Evolutionary conservation across 92 coral and sea anemone genomes (phyloP).

Genomic region (Paragorgia papillata): DNA sequence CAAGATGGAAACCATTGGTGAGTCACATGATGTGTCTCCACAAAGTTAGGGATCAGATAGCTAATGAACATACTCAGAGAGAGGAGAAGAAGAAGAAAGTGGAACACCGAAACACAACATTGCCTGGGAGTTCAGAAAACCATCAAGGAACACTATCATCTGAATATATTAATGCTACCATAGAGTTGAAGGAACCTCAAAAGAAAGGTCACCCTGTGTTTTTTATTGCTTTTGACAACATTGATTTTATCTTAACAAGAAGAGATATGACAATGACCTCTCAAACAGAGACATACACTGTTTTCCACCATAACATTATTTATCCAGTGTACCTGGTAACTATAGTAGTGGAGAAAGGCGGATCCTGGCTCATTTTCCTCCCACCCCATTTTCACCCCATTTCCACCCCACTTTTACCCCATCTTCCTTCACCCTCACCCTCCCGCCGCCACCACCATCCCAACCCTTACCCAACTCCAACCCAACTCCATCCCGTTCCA

Average conservation of each 20-base stretch:
- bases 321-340: too few species aligned
- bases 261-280: conserved; percentile 62
- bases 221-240: conserved; percentile 55
- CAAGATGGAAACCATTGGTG: conserved; percentile 35
- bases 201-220: conserved; percentile 59
- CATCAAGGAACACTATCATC: too few species aligned
- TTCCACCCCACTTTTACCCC: too few species aligned
- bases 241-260: conserved; percentile 52
- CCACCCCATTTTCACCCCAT: too few species aligned
- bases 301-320: too few species aligned
- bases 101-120: neutral
- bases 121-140: neutral
- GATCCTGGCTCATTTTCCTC: too few species aligned
- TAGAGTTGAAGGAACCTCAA: conserved; percentile 35
- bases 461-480: too few species aligned
- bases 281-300: conserved; percentile 59
- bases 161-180: conserved; percentile 18
- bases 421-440: too few species aligned
- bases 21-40: conserved; percentile 53
- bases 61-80: neutral
- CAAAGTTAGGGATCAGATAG: conserved; percentile 29
- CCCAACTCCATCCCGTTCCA: too few species aligned
- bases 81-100: conserved; percentile 18
- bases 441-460: too few species aligned
- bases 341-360: too few species aligned